Conservation (phyloP, 2,113 vertebrate genomes). For the Acanthochromis polyacanthus region DNA sequence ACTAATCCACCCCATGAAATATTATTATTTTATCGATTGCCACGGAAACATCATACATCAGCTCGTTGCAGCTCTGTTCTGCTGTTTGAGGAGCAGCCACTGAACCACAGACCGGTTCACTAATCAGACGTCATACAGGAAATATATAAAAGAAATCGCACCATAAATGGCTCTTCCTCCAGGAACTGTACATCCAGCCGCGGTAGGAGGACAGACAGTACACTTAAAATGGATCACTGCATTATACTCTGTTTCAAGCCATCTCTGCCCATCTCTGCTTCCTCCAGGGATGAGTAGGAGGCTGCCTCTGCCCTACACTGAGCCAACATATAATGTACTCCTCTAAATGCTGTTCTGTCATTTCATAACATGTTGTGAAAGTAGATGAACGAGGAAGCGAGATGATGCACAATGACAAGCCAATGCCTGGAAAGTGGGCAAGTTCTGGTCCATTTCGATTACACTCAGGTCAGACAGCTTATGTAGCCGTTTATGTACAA, state of each 20-base stretch:
- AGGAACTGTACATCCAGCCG: constrained; percentile 17
- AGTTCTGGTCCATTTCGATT: not conserved
- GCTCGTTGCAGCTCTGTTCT: not conserved
- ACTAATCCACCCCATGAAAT: not conserved
- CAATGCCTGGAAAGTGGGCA: constrained; percentile 1
- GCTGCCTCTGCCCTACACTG: constrained; percentile 40
- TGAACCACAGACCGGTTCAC: not conserved
- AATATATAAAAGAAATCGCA: not conserved
- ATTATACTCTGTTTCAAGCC: constrained; percentile 36
- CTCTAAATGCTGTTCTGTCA: constrained; percentile 45
- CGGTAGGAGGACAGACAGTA: constrained; percentile 32
- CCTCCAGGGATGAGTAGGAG: constrained; percentile 63
- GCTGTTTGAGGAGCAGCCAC: not conserved
- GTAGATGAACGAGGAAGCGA: constrained; percentile 2
- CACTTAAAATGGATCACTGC: constrained; percentile 38
- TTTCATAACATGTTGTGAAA: constrained; percentile 62
- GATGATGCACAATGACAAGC: constrained; percentile 17
- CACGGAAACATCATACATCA: not conserved
- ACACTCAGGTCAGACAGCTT: constrained; percentile 9
- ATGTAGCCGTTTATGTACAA: not conserved
- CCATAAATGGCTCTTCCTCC: constrained; percentile 34
- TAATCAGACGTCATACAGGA: constrained; percentile 7
- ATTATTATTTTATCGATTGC: not conserved
- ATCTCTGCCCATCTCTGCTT: constrained; percentile 38
- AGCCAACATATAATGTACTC: constrained; percentile 43